These are phyloP conservation scores for Pionites leucogaster DNA, from an alignment of 2,113 vertebrate genomes.

Conservation along the genomic window DNA sequence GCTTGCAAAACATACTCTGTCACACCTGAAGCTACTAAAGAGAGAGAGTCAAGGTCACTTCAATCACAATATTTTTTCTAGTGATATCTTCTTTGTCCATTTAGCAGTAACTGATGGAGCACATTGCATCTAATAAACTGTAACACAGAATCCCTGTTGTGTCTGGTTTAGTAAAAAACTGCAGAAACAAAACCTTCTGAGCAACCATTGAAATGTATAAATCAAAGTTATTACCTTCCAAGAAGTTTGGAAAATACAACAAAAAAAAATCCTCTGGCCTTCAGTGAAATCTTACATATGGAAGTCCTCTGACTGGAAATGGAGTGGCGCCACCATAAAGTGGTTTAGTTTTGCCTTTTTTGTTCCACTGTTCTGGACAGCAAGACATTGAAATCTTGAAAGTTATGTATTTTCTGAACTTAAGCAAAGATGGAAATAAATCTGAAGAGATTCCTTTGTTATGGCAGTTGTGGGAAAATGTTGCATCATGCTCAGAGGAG, in stretches of 20 bases:
- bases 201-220: neutral
- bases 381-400: neutral
- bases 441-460: neutral
- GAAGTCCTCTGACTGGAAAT: neutral
- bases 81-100: neutral
- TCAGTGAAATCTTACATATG: neutral
- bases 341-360: rapidly evolving
- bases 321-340: neutral
- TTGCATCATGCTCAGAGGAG: neutral
- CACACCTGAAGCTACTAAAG: neutral
- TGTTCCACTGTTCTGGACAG: neutral
- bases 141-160: neutral
- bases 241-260: neutral
- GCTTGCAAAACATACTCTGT: neutral
- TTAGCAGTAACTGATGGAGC: neutral
- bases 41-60: neutral
- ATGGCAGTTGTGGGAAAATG: neutral
- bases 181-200: neutral
- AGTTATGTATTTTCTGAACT: neutral
- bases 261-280: neutral
- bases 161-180: neutral
- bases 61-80: neutral
- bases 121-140: neutral
- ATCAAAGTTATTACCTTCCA: neutral
- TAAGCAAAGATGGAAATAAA: neutral